Conservation (phyloP, 2,888 invertebrate genomes). For the Melanchra persicariae region DNA sequence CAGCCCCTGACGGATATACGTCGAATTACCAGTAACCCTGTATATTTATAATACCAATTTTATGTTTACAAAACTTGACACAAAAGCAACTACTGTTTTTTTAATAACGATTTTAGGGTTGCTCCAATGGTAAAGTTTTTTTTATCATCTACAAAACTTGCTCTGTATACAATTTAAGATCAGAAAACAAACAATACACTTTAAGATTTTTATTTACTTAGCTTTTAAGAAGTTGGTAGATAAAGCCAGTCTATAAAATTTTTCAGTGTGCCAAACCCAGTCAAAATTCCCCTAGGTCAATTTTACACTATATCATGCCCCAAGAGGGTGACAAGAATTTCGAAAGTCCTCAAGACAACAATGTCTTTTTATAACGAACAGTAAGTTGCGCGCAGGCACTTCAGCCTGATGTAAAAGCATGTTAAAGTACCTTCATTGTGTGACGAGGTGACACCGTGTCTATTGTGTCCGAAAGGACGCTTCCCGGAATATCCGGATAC, state of each 20-base stretch:
- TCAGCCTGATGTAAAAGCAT: constrained; percentile 70
- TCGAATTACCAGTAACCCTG: no score
- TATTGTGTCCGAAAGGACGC: constrained; percentile 75
- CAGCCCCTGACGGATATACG: no score
- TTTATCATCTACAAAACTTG: not conserved
- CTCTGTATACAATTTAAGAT: not conserved
- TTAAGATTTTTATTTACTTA: no score
- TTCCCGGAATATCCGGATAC: constrained; percentile 59
- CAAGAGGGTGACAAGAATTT: constrained; percentile 49
- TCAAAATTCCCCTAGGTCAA: constrained; percentile 17
- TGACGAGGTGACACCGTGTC: constrained; percentile 72
- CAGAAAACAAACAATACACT: no score
- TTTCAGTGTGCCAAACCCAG: no score
- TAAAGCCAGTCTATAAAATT: not conserved
- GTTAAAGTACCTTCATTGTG: constrained; percentile 71
- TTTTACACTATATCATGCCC: constrained; percentile 34
- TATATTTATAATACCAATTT: no score
- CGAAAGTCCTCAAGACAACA: constrained; percentile 67
- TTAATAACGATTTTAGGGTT: no score
- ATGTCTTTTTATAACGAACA: constrained; percentile 76
- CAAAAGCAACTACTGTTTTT: no score
- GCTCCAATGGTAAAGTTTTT: no score
- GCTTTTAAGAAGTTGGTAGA: no score
- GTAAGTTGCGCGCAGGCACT: constrained; percentile 68
- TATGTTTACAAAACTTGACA: no score